Conservation (phyloP, 2,888 invertebrate species). For the Bombyx huttoni region DNA sequence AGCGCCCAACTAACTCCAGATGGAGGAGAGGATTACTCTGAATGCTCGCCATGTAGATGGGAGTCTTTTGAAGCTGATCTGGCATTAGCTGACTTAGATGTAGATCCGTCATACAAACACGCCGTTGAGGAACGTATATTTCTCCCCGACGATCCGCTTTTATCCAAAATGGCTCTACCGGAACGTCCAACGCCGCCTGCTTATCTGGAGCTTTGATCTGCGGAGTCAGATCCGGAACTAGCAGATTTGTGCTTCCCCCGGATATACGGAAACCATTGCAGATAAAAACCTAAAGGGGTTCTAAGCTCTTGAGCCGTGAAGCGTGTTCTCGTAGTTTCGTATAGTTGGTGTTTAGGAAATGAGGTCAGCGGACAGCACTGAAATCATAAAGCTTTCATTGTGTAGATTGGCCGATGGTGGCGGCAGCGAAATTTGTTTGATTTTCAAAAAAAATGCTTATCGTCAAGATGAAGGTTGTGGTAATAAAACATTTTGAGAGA, state of each 20-base stretch:
- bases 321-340: conserved; percentile 33
- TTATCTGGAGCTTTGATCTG: conserved; percentile 64
- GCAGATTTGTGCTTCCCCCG: conserved; percentile 41
- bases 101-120: conserved; percentile 75
- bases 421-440: conserved; percentile 41
- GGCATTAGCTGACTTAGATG: conserved; percentile 73
- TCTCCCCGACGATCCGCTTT: conserved; percentile 71
- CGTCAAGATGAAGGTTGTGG: conserved; percentile 65
- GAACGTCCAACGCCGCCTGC: conserved; percentile 74
- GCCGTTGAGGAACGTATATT: conserved; percentile 75
- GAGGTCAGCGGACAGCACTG: conserved; percentile 10
- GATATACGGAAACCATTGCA: conserved; percentile 33
- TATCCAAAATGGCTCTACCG: conserved; percentile 62
- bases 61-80: conserved; percentile 75
- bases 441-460: conserved; percentile 61
- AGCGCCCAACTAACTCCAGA: conserved; percentile 74
- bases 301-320: conserved; percentile 13
- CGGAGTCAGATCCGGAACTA: conserved; percentile 63
- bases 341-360: conserved; percentile 32
- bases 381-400: conserved; percentile 34
- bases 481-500: conserved; percentile 58
- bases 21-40: conserved; percentile 55
- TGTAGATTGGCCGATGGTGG: conserved; percentile 30
- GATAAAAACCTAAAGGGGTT: conserved; percentile 19
- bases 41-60: conserved; percentile 71